These are phyloP conservation scores for Sebastes aleutianus DNA, from an alignment of 2,797 vertebrate genomes.

Conservation along the genomic window DNA sequence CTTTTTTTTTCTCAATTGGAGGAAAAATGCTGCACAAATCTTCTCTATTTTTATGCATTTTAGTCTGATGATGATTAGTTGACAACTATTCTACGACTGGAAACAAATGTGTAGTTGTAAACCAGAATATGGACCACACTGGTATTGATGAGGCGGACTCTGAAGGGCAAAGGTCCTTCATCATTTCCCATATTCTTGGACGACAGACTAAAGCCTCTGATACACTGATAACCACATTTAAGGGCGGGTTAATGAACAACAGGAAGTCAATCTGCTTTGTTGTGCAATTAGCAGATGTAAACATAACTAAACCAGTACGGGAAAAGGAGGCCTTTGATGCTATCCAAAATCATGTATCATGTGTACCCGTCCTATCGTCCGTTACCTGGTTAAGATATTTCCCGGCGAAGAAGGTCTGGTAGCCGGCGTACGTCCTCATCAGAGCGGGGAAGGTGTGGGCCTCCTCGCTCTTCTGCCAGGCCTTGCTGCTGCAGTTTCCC, in stretches of 20 bases:
- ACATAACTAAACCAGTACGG: too few relatives aligned
- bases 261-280: slow-evolving; percentile 4
- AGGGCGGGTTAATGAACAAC: not conserved
- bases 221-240: not conserved
- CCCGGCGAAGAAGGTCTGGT: slow-evolving; percentile 97
- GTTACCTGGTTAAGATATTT: slow-evolving; percentile 97
- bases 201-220: not conserved
- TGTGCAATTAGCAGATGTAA: not conserved
- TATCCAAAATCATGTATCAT: not conserved
- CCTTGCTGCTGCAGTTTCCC: slow-evolving; percentile 95
- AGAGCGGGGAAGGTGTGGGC: slow-evolving; percentile 88
- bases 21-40: not conserved
- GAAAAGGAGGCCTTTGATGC: not conserved
- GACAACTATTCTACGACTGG: not conserved
- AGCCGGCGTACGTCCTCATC: slow-evolving; percentile 83
- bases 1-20: not conserved
- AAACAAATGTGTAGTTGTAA: not conserved
- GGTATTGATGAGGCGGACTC: not conserved
- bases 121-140: too few relatives aligned
- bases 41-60: not conserved
- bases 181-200: not conserved
- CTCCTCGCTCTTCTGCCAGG: slow-evolving; percentile 97
- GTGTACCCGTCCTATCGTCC: not conserved
- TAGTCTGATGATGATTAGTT: not conserved
- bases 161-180: too few relatives aligned